Conservation (phyloP, 2,113 vertebrate species). For the Apodemus speciosus region DNA sequence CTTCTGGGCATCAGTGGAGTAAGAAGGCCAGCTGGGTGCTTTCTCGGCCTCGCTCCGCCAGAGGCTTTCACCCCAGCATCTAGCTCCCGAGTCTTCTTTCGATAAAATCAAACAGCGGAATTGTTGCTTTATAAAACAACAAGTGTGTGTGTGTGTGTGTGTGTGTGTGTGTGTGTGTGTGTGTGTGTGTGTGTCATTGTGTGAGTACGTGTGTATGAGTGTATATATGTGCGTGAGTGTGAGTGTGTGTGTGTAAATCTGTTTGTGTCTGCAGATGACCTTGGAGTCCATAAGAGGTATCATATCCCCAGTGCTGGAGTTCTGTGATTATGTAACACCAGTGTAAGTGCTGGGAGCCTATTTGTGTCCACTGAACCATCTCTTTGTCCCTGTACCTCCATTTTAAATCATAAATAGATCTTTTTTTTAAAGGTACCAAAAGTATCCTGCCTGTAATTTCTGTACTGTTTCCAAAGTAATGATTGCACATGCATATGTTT, state of each 20-base stretch:
- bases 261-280: background rate
- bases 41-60: no score
- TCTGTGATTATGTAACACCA: background rate
- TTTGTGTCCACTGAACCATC: background rate
- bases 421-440: background rate
- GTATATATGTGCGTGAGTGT: background rate
- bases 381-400: background rate
- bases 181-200: background rate
- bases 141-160: no score
- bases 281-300: background rate
- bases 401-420: slow-evolving; percentile 14
- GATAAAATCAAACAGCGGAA: no score
- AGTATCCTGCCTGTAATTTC: slow-evolving; percentile 6
- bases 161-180: no score
- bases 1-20: no score
- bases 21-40: no score
- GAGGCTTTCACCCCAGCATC: no score
- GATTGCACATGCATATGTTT: background rate
- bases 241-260: background rate
- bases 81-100: no score
- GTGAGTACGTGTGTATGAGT: background rate
- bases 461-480: slow-evolving; percentile 15
- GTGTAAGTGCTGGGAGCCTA: background rate
- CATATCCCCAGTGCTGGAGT: background rate
- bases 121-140: no score